Conservation (phyloP, 2,113 vertebrate genomes). For the Tapirus terrestris region DNA sequence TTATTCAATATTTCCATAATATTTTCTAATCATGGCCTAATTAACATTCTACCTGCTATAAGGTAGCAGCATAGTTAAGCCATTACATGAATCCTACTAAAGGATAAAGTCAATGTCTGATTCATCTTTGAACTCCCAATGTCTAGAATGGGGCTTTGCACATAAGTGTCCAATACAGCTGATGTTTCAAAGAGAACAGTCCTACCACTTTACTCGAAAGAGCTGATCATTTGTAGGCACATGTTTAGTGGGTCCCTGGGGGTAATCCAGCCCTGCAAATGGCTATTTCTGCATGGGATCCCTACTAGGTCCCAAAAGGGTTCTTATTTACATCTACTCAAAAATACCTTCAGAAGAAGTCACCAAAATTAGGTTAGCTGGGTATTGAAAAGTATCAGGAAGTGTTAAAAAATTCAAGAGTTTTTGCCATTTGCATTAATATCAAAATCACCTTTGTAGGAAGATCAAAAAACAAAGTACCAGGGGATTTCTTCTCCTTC, state of each 20-base stretch:
- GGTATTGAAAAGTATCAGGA: neutral
- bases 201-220: neutral
- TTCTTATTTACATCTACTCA: neutral
- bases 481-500: neutral
- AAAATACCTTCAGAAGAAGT: slow-evolving; percentile 3
- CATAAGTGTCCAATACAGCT: neutral
- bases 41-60: neutral
- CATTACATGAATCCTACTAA: neutral
- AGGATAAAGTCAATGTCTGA: neutral
- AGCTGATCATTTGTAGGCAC: neutral
- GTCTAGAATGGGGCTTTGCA: neutral
- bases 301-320: neutral
- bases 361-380: neutral
- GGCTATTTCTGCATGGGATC: neutral
- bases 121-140: neutral
- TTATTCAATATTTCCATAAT: neutral
- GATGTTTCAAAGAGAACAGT: neutral
- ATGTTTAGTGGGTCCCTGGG: neutral
- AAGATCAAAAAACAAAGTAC: neutral
- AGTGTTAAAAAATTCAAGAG: neutral
- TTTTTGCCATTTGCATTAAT: neutral
- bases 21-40: neutral
- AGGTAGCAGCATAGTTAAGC: neutral
- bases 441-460: neutral
- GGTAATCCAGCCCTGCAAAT: neutral